Evolutionary conservation across 92 coral and sea anemone genomes (phyloP).

Genomic region (Blastomussa wellsi): DNA sequence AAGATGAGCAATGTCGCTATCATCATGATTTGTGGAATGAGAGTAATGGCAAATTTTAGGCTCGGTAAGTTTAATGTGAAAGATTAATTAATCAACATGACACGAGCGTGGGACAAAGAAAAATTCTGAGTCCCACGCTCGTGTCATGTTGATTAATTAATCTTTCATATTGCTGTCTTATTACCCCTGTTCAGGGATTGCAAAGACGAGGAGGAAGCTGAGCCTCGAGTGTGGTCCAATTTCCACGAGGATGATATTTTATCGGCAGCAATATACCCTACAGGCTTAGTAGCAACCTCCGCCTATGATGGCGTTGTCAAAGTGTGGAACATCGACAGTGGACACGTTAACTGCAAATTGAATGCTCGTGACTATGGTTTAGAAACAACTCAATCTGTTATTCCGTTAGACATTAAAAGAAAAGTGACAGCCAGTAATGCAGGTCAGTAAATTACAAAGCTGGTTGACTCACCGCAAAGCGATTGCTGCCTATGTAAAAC

Average conservation of each 20-base stretch:
- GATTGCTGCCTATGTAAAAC: too few relatives aligned
- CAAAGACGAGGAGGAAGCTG: slow-evolving; percentile 87
- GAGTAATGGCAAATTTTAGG: too few relatives aligned
- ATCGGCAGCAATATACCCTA: slow-evolving; percentile 80
- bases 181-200: slow-evolving; percentile 53
- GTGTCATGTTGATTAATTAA: too few relatives aligned
- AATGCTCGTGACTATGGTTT: slow-evolving; percentile 70
- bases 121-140: too few relatives aligned
- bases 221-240: slow-evolving; percentile 88
- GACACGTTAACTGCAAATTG: slow-evolving; percentile 79
- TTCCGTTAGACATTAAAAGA: slow-evolving; percentile 85
- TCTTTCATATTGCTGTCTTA: neutral
- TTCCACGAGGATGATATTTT: slow-evolving; percentile 96
- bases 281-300: slow-evolving; percentile 86
- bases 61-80: too few relatives aligned
- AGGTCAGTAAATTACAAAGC: slow-evolving; percentile 41
- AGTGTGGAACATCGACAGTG: slow-evolving; percentile 94
- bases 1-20: too few relatives aligned
- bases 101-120: too few relatives aligned
- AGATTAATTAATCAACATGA: too few relatives aligned
- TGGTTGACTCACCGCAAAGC: neutral
- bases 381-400: slow-evolving; percentile 60
- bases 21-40: too few relatives aligned
- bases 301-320: slow-evolving; percentile 95
- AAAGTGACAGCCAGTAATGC: slow-evolving; percentile 69